Conservation (phyloP, 2,113 vertebrate species). For the Myxocyprinus asiaticus region DNA sequence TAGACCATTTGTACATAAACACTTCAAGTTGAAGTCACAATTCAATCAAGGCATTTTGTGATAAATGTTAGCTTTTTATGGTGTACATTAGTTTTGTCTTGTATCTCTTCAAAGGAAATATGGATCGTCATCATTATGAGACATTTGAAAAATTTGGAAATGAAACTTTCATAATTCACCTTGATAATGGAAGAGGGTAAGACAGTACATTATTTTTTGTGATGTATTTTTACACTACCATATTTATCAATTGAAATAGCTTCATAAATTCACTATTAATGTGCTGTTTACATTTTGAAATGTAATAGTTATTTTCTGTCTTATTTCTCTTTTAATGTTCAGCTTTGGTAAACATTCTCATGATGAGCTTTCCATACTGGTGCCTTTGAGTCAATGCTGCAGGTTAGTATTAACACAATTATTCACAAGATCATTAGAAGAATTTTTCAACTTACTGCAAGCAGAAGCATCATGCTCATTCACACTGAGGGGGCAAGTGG, state of each 20-base stretch:
- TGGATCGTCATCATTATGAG: conserved; percentile 98
- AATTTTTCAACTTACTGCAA: no score
- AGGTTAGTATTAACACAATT: conserved; percentile 72
- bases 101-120: conserved; percentile 81
- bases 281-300: neutral
- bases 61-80: no score
- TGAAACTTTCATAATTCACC: conserved; percentile 94
- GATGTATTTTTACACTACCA: neutral
- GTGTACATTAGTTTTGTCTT: neutral
- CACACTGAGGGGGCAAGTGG: no score
- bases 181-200: conserved; percentile 97
- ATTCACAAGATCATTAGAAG: no score
- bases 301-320: neutral
- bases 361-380: conserved; percentile 94
- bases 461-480: no score
- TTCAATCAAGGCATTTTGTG: no score
- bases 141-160: conserved; percentile 99
- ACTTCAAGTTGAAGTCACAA: no score
- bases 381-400: conserved; percentile 95
- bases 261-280: neutral
- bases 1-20: neutral
- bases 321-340: conserved; percentile 36
- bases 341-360: conserved; percentile 98
- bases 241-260: neutral
- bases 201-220: conserved; percentile 12